phyloP scores from a whole-genome alignment of 2,888 invertebrate genomes.

The Mimas tiliae region DNA sequence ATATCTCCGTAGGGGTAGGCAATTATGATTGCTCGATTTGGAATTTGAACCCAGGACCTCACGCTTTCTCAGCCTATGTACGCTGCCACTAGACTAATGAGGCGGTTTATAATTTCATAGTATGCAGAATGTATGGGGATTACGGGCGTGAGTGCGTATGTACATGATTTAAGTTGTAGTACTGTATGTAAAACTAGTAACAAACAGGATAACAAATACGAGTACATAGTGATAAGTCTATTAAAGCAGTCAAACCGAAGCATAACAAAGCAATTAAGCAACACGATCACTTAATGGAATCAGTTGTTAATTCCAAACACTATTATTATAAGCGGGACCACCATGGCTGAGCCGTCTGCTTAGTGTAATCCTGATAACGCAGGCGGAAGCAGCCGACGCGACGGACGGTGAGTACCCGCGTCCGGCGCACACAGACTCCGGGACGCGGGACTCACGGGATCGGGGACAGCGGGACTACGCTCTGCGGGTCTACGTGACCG shows the following conservation, averaged over 20 bases:
- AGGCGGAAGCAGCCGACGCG: conserved; percentile 54
- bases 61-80: no score
- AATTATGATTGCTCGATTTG: no score
- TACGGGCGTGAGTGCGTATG: no score
- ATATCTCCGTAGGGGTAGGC: no score
- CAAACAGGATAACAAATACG: neutral
- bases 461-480: neutral
- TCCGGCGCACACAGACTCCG: conserved; percentile 25
- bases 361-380: conserved; percentile 73
- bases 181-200: no score
- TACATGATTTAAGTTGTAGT: no score
- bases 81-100: no score
- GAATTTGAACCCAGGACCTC: no score
- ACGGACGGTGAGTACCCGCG: conserved; percentile 50
- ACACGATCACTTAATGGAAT: conserved; percentile 40
- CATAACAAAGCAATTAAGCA: conserved; percentile 26
- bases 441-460: neutral
- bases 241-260: neutral
- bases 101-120: no score
- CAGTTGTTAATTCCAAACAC: conserved; percentile 48
- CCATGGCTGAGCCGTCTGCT: conserved; percentile 63
- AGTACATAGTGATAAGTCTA: neutral
- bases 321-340: conserved; percentile 60
- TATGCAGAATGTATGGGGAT: no score
- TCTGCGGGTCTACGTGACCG: neutral